Evolutionary conservation across 2,888 invertebrate genomes (phyloP).

Genomic region (Meteorus cinctellus): DNA sequence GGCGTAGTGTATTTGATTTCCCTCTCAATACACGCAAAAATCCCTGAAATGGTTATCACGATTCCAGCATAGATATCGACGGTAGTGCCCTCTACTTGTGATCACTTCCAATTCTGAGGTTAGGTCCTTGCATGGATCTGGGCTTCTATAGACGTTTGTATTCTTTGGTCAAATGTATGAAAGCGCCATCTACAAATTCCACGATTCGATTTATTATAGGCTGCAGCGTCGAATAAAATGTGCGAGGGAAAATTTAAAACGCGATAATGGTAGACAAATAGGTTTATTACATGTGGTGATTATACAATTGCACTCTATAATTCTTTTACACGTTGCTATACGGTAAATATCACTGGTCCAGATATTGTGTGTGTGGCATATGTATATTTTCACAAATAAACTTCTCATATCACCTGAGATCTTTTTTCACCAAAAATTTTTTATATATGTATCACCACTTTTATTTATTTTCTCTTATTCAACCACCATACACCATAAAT

Average conservation of each 20-base stretch:
- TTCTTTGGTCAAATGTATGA: too few relatives aligned
- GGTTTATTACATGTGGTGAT: constrained; percentile 61
- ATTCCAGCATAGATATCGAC: too few relatives aligned
- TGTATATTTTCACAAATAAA: constrained; percentile 21
- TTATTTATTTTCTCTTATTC: not conserved
- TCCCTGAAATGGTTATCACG: too few relatives aligned
- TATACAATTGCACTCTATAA: constrained; percentile 34
- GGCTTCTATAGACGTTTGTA: too few relatives aligned
- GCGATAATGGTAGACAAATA: constrained; percentile 59
- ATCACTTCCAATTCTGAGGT: too few relatives aligned
- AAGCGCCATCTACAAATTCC: too few relatives aligned
- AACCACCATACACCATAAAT: not conserved
- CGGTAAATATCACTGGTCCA: constrained; percentile 26
- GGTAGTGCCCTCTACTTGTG: too few relatives aligned
- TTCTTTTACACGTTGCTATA: constrained; percentile 30
- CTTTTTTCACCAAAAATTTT: not conserved
- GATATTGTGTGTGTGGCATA: not conserved
- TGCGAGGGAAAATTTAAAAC: not conserved
- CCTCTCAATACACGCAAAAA: too few relatives aligned
- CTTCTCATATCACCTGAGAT: constrained; percentile 28
- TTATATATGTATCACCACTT: not conserved
- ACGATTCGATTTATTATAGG: too few relatives aligned
- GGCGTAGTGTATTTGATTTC: too few relatives aligned
- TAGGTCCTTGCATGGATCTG: too few relatives aligned
- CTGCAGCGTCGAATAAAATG: too few relatives aligned